A percentile compares a stretch with the other conserved stretches of the same genome.
These are phyloP conservation scores for Harpegnathos saltator DNA, from an alignment of 1,140 invertebrate genomes.

Conservation along the genomic window DNA sequence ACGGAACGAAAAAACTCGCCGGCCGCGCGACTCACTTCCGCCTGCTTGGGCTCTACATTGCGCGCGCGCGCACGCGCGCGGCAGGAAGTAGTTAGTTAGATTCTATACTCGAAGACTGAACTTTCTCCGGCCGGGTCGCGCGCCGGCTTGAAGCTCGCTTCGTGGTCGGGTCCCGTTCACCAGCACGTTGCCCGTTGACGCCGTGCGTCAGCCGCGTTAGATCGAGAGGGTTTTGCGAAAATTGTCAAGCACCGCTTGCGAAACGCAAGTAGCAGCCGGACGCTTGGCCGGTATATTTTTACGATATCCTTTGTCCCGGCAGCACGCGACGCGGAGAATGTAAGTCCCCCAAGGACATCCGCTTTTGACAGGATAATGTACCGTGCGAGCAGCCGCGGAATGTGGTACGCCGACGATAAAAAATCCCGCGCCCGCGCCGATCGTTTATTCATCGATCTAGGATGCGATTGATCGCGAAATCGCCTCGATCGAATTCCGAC, in stretches of 20 bases:
- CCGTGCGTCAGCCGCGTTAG: not conserved
- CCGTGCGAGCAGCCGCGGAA: not conserved
- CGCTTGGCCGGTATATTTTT: not conserved
- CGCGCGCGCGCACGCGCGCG: too few relatives aligned
- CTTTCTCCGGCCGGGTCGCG: constrained; percentile 33
- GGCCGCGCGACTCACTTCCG: constrained; percentile 47
- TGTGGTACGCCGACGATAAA: not conserved
- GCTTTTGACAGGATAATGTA: constrained; percentile 26
- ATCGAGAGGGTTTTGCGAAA: not conserved
- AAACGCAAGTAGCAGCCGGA: not conserved
- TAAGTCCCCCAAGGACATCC: constrained; percentile 34
- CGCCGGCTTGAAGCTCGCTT: not conserved
- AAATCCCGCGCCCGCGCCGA: constrained; percentile 1
- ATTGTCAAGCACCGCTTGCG: not conserved
- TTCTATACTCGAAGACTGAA: not conserved
- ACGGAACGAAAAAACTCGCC: constrained; percentile 8
- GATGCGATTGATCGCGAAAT: constrained; percentile 15
- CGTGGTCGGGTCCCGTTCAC: not conserved
- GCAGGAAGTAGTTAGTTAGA: constrained; percentile 23
- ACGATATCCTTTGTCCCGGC: not conserved
- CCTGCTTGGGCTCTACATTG: not conserved
- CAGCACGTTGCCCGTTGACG: too few relatives aligned
- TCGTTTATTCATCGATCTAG: constrained; percentile 5
- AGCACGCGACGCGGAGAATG: constrained; percentile 11
- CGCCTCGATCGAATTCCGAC: constrained; percentile 11